Conservation (phyloP, 2,113 vertebrate species). For the Pitta sordida region DNA sequence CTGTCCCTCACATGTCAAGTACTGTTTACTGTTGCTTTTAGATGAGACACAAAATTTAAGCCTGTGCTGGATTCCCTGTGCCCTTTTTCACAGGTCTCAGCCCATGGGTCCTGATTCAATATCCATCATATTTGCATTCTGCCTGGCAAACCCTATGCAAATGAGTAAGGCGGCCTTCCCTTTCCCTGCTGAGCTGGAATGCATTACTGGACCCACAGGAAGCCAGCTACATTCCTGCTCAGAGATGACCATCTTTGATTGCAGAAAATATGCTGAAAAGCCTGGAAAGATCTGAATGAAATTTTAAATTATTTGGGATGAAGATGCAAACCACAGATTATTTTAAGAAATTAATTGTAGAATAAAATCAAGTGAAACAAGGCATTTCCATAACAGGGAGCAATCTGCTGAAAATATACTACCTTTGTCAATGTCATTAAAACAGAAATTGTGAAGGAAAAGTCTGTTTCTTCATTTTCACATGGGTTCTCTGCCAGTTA, state of each 20-base stretch:
- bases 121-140: neutral
- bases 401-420: neutral
- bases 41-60: neutral
- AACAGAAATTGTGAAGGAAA: neutral
- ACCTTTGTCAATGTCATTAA: neutral
- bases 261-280: conserved; percentile 1
- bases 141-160: neutral
- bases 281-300: neutral
- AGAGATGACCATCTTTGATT: neutral
- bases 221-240: neutral
- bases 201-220: neutral
- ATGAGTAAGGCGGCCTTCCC: neutral
- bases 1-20: neutral
- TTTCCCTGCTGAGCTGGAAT: neutral
- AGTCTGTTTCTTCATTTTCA: neutral
- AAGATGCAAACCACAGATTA: neutral
- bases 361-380: neutral
- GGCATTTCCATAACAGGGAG: neutral
- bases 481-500: neutral
- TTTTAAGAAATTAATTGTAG: neutral
- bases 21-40: neutral
- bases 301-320: neutral
- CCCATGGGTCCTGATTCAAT: neutral
- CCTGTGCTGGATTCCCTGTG: neutral
- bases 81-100: neutral